Evolutionary conservation across 2,888 invertebrate genomes (phyloP).

Genomic region (Hoplodrina blanda): DNA sequence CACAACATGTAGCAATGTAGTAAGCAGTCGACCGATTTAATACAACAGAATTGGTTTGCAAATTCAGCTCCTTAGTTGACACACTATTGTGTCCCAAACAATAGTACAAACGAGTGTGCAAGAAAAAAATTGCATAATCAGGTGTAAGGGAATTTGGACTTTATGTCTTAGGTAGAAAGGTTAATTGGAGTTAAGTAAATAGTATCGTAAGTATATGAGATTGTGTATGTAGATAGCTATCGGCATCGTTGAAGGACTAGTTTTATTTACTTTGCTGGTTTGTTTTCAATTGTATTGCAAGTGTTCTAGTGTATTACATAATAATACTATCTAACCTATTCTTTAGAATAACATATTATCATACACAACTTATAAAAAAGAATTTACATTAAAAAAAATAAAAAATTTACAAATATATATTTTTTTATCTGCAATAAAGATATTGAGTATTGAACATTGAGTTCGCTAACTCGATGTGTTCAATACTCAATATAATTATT

Average conservation of each 20-base stretch:
- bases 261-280: slow-evolving; percentile 30
- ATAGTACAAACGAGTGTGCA: slow-evolving; percentile 63
- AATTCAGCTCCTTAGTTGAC: slow-evolving; percentile 72
- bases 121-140: slow-evolving; percentile 55
- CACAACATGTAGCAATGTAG: slow-evolving; percentile 47
- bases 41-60: slow-evolving; percentile 68
- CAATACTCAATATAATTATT: too few relatives aligned
- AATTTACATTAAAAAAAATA: too few relatives aligned
- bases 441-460: too few relatives aligned
- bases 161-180: slow-evolving; percentile 30
- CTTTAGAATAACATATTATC: too few relatives aligned
- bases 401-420: too few relatives aligned
- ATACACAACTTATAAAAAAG: too few relatives aligned
- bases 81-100: slow-evolving; percentile 76
- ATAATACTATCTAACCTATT: not conserved
- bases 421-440: too few relatives aligned
- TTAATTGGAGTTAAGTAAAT: slow-evolving; percentile 15
- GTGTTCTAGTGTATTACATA: slow-evolving; percentile 18
- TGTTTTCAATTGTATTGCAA: slow-evolving; percentile 13
- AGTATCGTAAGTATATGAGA: slow-evolving; percentile 8
- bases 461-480: too few relatives aligned
- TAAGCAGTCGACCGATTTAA: slow-evolving; percentile 45
- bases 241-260: slow-evolving; percentile 39
- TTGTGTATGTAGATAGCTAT: slow-evolving; percentile 23
- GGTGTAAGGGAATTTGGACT: slow-evolving; percentile 47